phyloP scores from a whole-genome alignment of 2,888 invertebrate genomes.

The Sphecodes monilicornis region DNA sequence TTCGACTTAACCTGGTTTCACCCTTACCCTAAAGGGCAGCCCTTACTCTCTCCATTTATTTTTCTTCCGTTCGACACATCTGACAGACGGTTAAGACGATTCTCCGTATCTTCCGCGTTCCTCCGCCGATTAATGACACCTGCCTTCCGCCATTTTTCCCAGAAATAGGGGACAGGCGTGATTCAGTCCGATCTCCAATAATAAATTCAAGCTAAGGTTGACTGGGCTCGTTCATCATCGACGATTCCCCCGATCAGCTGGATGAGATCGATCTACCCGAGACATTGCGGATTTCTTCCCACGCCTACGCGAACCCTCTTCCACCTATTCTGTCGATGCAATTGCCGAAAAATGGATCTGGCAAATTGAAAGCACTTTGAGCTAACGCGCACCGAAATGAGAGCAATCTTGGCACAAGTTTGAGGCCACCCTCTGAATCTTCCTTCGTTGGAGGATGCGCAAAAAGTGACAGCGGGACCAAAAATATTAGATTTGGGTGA shows the following conservation, averaged over 20 bases:
- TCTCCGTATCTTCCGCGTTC: constrained; percentile 41
- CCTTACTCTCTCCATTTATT: constrained; percentile 5
- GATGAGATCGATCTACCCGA: constrained; percentile 43
- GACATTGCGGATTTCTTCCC: constrained; percentile 29
- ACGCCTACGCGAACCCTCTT: not conserved
- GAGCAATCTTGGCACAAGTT: not conserved
- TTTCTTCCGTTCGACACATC: not conserved
- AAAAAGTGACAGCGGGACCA: not conserved
- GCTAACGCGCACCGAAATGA: not conserved
- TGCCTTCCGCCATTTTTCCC: constrained; percentile 42
- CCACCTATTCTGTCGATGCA: constrained; percentile 9
- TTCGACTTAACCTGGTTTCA: not conserved
- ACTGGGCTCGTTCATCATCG: constrained; percentile 52
- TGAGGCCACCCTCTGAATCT: not conserved
- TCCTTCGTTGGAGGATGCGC: not conserved
- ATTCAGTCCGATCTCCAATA: constrained; percentile 22
- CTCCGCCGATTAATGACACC: constrained; percentile 46
- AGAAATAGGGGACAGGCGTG: constrained; percentile 14
- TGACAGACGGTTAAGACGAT: constrained; percentile 4
- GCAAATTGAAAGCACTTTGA: not conserved
- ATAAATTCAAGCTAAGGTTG: constrained; percentile 48
- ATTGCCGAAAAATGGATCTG: constrained; percentile 40
- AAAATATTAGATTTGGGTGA: not conserved
- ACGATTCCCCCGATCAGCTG: constrained; percentile 36
- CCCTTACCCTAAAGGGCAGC: not conserved